Percentiles rank a stretch among this genome's conserved stretches.
phyloP scores from a whole-genome alignment of 2,113 vertebrate species.

The Perognathus longimembris region DNA sequence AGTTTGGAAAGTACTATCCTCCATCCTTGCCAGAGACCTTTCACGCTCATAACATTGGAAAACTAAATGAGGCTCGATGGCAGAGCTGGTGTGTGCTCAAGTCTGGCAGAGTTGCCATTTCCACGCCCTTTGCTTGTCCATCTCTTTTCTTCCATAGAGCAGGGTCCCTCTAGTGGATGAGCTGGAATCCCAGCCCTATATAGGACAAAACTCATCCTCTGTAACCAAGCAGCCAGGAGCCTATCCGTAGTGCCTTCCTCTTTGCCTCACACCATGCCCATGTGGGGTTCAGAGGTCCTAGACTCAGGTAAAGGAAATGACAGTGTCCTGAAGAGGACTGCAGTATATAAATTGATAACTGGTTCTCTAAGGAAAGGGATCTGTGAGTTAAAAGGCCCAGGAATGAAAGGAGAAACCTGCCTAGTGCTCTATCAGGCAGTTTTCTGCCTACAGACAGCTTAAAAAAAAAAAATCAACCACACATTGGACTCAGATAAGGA shows the following conservation, averaged over 20 bases:
- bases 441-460: not conserved
- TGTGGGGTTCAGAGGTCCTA: not conserved
- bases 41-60: not conserved
- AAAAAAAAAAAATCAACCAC: not conserved
- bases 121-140: not conserved
- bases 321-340: not conserved
- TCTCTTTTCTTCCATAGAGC: conserved; percentile 17
- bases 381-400: not conserved
- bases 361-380: not conserved
- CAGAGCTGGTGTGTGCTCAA: not conserved
- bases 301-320: not conserved
- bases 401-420: not conserved
- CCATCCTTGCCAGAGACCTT: conserved; percentile 4
- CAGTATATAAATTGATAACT: not conserved
- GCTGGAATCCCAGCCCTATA: no score
- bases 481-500: not conserved
- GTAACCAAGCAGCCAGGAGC: not conserved
- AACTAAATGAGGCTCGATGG: not conserved
- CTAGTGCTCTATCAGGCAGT: not conserved
- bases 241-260: not conserved
- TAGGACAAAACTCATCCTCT: not conserved
- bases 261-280: not conserved
- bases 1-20: conserved; percentile 32
- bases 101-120: not conserved
- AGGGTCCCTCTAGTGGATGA: not conserved